These are phyloP conservation scores for Erebia epiphron DNA, from an alignment of 2,888 invertebrate genomes.

Conservation along the genomic window DNA sequence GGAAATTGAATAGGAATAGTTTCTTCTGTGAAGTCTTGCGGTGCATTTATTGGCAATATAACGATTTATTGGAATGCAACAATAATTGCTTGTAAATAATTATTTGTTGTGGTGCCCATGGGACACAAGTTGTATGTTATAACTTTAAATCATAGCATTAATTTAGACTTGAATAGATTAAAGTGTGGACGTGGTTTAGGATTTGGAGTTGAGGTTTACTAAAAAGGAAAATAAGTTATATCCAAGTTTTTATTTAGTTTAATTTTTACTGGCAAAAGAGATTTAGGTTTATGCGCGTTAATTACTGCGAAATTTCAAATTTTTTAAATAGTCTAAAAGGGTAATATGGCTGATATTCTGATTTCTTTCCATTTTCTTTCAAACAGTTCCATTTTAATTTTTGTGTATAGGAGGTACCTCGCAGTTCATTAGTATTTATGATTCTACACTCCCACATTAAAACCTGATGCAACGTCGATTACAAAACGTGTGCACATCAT, in stretches of 20 bases:
- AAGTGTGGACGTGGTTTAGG: too few species aligned
- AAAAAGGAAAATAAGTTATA: too few species aligned
- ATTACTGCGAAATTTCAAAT: too few species aligned
- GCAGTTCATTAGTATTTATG: background rate
- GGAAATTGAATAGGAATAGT: background rate
- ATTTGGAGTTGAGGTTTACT: too few species aligned
- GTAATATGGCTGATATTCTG: too few species aligned
- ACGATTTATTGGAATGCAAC: background rate
- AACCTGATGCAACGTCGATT: conserved; percentile 11
- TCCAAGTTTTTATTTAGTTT: too few species aligned
- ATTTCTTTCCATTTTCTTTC: background rate
- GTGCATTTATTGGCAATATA: conserved; percentile 11
- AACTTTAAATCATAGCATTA: background rate
- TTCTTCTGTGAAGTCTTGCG: background rate
- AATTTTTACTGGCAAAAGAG: too few species aligned
- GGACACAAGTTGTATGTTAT: background rate
- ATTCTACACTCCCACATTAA: conserved; percentile 9
- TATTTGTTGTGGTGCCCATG: background rate
- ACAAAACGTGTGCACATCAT: conserved; percentile 18
- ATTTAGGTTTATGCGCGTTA: too few species aligned
- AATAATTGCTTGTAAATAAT: conserved; percentile 1
- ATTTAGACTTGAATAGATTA: background rate
- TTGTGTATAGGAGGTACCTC: background rate
- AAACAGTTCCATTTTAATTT: background rate
- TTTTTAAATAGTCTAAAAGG: too few species aligned